Conservation (phyloP, 2,888 invertebrate genomes). For the Meta bourneti region DNA sequence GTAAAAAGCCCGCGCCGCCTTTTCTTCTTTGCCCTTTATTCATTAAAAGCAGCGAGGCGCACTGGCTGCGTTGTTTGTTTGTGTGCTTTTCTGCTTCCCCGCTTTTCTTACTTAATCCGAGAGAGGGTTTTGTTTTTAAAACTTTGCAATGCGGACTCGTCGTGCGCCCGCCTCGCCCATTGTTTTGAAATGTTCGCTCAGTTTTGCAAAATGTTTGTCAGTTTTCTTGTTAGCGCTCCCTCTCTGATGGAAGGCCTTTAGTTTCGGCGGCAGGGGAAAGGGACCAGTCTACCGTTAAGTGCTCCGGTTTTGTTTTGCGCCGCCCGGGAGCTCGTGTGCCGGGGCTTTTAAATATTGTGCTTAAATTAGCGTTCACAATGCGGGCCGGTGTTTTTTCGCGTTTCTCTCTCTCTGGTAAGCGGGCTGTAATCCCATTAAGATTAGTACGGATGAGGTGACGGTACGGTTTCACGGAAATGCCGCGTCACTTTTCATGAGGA, state of each 20-base stretch:
- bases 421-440: neutral
- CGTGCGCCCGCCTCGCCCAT: conserved; percentile 32
- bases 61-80: conserved; percentile 33
- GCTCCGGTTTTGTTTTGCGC: conserved; percentile 30
- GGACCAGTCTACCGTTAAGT: neutral
- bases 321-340: neutral
- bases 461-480: neutral
- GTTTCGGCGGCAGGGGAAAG: neutral
- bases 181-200: conserved; percentile 61
- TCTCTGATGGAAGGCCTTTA: neutral
- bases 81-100: conserved; percentile 17
- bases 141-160: neutral
- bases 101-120: conserved; percentile 57
- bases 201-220: conserved; percentile 59
- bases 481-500: neutral
- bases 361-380: neutral
- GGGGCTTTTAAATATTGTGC: neutral
- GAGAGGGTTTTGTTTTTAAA: conserved; percentile 46
- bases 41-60: conserved; percentile 64
- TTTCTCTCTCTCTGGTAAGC: neutral
- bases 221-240: conserved; percentile 70
- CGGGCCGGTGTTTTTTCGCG: neutral
- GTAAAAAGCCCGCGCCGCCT: conserved; percentile 64
- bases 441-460: neutral
- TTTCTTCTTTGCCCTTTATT: conserved; percentile 58